phyloP scores from a whole-genome alignment of 1,140 invertebrate genomes.

The Sarcophaga bullata region DNA sequence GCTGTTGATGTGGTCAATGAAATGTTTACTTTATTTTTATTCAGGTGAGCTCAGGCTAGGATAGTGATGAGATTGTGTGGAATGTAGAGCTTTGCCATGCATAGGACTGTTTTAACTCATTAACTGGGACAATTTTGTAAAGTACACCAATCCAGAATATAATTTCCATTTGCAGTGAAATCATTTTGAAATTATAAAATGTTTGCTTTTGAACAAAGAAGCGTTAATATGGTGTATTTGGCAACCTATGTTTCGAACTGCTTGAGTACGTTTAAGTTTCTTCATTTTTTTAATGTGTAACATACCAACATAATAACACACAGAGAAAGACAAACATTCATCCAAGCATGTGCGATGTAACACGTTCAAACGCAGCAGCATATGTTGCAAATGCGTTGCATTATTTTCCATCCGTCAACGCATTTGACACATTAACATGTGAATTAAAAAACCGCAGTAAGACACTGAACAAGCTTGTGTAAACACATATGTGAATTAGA shows the following conservation, averaged over 20 bases:
- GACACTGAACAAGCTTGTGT: background rate
- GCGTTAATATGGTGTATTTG: background rate
- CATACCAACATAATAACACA: background rate
- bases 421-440: constrained; percentile 21
- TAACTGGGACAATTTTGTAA: no score
- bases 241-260: background rate
- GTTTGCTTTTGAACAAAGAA: no score
- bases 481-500: background rate
- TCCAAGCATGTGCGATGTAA: background rate
- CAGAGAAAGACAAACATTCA: background rate
- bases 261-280: background rate
- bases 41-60: no score
- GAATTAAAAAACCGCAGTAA: constrained; percentile 14
- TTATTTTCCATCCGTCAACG: background rate
- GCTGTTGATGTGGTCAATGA: no score
- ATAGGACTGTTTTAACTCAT: no score
- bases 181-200: no score
- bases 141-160: no score
- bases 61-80: no score
- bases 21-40: no score
- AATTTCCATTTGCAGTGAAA: no score
- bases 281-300: background rate
- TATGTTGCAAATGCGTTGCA: background rate
- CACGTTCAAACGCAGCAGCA: background rate
- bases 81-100: no score